Conservation (phyloP, 2,888 invertebrate species). For the Lochmaea capreae region DNA sequence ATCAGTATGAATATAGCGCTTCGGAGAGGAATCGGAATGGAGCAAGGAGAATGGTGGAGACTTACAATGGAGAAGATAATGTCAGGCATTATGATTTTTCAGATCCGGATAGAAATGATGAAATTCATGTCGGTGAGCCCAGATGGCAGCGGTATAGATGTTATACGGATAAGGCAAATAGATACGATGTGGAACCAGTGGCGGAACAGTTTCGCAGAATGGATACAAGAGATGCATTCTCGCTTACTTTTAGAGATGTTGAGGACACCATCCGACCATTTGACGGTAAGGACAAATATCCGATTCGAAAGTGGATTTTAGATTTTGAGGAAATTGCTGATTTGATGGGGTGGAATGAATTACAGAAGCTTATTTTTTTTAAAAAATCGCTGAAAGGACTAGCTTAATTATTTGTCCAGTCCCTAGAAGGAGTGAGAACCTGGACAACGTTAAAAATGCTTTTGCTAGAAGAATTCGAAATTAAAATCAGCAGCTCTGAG, state of each 20-base stretch:
- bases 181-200: too few species aligned
- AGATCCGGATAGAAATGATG: too few species aligned
- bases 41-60: too few species aligned
- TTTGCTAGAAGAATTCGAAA: slow-evolving; percentile 47
- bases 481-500: slow-evolving; percentile 45
- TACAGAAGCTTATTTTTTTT: slow-evolving; percentile 54
- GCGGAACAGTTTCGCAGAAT: not conserved
- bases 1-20: too few species aligned
- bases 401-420: slow-evolving; percentile 51
- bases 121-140: too few species aligned
- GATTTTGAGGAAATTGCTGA: slow-evolving; percentile 54
- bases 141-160: too few species aligned
- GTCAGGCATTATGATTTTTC: too few species aligned
- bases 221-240: slow-evolving; percentile 25
- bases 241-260: slow-evolving; percentile 50
- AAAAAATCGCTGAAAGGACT: slow-evolving; percentile 53
- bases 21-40: too few species aligned
- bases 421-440: slow-evolving; percentile 48
- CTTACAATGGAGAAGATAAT: too few species aligned
- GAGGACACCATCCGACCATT: slow-evolving; percentile 48
- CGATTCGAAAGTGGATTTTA: slow-evolving; percentile 48
- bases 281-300: slow-evolving; percentile 48
- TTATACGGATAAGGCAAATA: too few species aligned
- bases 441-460: slow-evolving; percentile 46
- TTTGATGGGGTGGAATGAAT: slow-evolving; percentile 51